Conservation (phyloP, 2,113 vertebrate species). For the Todiramphus chloris region DNA sequence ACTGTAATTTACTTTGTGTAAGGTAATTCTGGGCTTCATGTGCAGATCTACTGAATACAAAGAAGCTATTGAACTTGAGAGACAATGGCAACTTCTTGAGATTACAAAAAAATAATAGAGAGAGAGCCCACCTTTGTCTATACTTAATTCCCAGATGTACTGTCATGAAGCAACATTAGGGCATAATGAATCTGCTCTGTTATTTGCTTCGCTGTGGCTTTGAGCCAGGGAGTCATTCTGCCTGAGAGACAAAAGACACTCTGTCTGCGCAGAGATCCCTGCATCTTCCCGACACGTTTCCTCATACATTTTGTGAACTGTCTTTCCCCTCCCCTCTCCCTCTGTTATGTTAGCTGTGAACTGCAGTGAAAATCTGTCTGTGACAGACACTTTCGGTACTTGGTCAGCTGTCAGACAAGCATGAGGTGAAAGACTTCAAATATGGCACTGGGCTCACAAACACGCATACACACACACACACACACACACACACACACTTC, state of each 20-base stretch:
- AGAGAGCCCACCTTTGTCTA: neutral
- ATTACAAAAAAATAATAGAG: neutral
- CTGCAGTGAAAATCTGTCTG: constrained; percentile 64
- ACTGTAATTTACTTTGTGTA: accelerated
- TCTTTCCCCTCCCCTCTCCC: constrained; percentile 66
- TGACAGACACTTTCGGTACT: constrained; percentile 57
- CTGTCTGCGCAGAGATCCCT: constrained; percentile 55
- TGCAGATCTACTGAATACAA: neutral
- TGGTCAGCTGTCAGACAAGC: constrained; percentile 65
- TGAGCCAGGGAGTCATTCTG: constrained; percentile 59
- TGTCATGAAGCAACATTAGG: neutral
- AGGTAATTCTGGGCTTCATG: neutral
- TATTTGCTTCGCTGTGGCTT: constrained; percentile 13
- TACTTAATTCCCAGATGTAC: constrained; percentile 2
- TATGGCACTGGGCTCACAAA: constrained; percentile 53
- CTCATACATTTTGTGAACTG: constrained; percentile 59
- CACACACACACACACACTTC: neutral
- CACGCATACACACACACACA: neutral
- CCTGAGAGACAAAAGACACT: constrained; percentile 59
- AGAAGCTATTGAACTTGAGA: neutral
- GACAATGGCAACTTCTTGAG: neutral
- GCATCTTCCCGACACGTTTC: constrained; percentile 53
- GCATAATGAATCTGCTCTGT: constrained; percentile 39
- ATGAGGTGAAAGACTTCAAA: constrained; percentile 71
- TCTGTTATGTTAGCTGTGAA: constrained; percentile 65